Evolutionary conservation across 2,888 invertebrate genomes (phyloP), one percentile per base, ranked within the genome.

Genomic region (Lapara coniferarum): DNA sequence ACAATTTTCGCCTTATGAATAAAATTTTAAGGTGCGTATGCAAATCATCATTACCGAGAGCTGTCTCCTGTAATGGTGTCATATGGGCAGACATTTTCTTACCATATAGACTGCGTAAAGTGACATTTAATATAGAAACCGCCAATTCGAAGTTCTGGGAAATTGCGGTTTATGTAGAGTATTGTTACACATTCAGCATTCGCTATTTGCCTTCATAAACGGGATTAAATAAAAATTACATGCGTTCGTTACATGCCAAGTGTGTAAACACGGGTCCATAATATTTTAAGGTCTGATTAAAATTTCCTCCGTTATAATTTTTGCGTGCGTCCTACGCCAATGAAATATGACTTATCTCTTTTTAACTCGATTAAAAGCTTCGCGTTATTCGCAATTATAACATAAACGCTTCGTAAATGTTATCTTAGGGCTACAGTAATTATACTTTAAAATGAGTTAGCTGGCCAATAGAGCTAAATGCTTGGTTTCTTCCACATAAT

Each of bases 1-100:
- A 92, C 91, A 92, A 93, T 92, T 92, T 92, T 90, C 92, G 86
- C 85, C 90, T 91, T 92, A 92, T 90, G 92, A 93, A 92, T 93
- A 93, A 92, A 89, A 90, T 91, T 93, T 92, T 90, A 89, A 92
- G 91, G 87, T 90, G 89, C 85, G 89, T 88, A 92, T 92, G 92
- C 89, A 90, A 92, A 93, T 92, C 89, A 88, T 90, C 89, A 91
- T 92, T 92, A 91, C 87, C 81, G 82, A 78, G 82, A 82, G 81
- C 86, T 85, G 86, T 89, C 87, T 85, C 81, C 81, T 77, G 85
- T 88, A 91, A 90, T 89, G 89, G 87, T 88, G 88, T 88, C 88
- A 87, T 88, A 88, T 87, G 84, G 85, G 87, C 84, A 84, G 81
- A 83, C 87, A 85, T 89, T 89, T 88, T 86, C 85, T 85, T 90